Conservation (phyloP, 2,113 vertebrate genomes). For the Phrynocephalus versicolor region DNA sequence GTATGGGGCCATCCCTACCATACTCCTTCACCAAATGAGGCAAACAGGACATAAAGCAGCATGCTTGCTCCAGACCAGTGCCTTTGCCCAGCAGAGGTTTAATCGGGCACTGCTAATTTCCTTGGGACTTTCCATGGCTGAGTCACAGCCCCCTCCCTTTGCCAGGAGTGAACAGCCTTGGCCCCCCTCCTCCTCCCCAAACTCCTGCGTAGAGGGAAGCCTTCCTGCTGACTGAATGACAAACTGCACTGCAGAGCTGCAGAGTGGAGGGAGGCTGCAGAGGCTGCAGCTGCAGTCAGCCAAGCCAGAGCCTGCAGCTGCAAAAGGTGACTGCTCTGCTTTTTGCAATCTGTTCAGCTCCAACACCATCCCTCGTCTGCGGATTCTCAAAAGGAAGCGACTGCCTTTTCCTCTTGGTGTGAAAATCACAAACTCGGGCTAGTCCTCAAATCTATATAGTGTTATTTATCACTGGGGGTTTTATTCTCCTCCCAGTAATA, state of each 20-base stretch:
- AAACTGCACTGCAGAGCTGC: constrained; percentile 27
- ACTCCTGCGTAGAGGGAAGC: background rate
- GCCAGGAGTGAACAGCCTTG: background rate
- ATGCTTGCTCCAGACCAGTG: background rate
- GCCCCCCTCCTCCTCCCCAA: background rate
- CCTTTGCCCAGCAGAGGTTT: background rate
- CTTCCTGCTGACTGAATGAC: constrained; percentile 6
- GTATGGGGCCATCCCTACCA: background rate
- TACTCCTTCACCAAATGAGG: background rate
- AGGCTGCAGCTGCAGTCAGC: background rate
- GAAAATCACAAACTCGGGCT: background rate
- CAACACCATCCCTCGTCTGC: too few relatives aligned
- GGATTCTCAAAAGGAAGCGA: too few relatives aligned
- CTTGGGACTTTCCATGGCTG: background rate
- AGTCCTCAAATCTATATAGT: too few relatives aligned
- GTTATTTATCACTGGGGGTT: background rate
- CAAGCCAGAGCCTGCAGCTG: background rate
- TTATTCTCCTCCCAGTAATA: background rate
- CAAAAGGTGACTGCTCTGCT: background rate
- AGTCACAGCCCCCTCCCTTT: background rate
- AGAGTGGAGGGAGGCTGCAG: background rate
- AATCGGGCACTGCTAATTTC: constrained; percentile 5
- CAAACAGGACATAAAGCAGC: background rate
- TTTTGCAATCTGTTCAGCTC: background rate
- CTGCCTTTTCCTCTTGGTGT: too few relatives aligned